A percentile compares a stretch with the other conserved stretches of the same genome.
phyloP scores from a whole-genome alignment of 2,888 invertebrate genomes.

The Cenopis cana region DNA sequence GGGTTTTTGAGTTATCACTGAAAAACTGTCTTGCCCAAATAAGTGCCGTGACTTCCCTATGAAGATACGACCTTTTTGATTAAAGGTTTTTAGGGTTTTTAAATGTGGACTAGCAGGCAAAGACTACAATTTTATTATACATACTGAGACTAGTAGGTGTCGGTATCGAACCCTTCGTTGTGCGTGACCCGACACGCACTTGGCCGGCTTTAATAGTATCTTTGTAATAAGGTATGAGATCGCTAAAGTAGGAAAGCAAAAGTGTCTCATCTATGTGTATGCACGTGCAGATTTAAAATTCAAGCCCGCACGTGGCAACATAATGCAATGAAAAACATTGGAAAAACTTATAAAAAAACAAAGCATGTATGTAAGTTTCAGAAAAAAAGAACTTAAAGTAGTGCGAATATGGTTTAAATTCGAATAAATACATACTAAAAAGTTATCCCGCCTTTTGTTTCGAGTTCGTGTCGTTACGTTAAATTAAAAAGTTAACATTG shows the following conservation, averaged over 20 bases:
- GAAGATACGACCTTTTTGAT: too few species aligned
- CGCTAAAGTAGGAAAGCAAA: not conserved
- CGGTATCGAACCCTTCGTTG: too few species aligned
- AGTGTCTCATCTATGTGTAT: constrained; percentile 4
- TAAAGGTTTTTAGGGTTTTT: too few species aligned
- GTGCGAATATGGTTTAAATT: not conserved
- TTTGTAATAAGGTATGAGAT: not conserved
- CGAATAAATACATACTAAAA: not conserved
- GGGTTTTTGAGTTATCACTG: too few species aligned
- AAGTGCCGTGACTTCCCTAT: too few species aligned
- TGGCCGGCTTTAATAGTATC: not conserved
- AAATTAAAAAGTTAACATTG: constrained; percentile 40
- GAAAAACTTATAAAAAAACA: not conserved
- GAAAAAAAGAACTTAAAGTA: too few species aligned
- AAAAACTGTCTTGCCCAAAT: too few species aligned
- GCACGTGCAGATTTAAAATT: constrained; percentile 11
- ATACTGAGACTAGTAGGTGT: too few species aligned
- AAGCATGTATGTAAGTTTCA: too few species aligned
- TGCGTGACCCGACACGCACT: too few species aligned
- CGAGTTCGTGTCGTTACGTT: constrained; percentile 17
- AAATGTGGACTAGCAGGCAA: too few species aligned
- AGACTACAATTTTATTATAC: too few species aligned
- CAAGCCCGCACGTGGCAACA: not conserved
- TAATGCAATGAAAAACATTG: constrained; percentile 2
- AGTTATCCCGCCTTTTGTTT: constrained; percentile 12